Base-by-base conservation (phyloP, 2,888 invertebrate genomes). In the Morpho helenor region DNA sequence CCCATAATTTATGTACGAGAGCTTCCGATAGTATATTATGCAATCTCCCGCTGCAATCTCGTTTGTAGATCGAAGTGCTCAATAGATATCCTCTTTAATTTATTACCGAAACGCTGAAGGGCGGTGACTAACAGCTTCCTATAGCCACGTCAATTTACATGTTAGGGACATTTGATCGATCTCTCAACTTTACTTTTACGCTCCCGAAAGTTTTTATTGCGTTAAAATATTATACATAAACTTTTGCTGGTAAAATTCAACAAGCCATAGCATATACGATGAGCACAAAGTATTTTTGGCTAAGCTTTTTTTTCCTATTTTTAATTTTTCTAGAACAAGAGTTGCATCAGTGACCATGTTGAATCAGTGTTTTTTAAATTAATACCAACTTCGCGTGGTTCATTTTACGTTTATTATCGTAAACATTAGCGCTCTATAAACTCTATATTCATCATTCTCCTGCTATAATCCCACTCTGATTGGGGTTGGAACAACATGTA, bases 11-110 rank as follows among this genome's bases (percentile, higher is more conserved):
- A 67, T 62, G 47, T 58, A 51, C 54, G 49, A 60, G 55, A 58
- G 56, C 52, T 60, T 57, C 49, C 59, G 54, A 57, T 51, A 58
- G 61, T 56, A 54, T 58, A 64, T 58, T 62, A 62, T 64, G 64
- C 62, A 62, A 57, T 60, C 59, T 73, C 68, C 71, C 68, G 62
- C 66, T 80, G 80, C 81, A 78, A 72, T 72, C 70, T 69, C 64
- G 71, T 75, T 60, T 79, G 72, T 70, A 77, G 75, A 79, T 80
- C 80, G 78, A 76, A 82, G 70, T 70, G 70, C 71, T 83, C 83
- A 79, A 80, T 81, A 79, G 80, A 81, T 84, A 83, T 80, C 77
- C 82, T 68, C 74, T 75, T 72, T 84, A 85, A 87, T 87, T 86
- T 87, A 87, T 85, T 71, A 80, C 77, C 66, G 71, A 72, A 73